Percentiles rank a stretch among this genome's conserved stretches.
phyloP scores from a whole-genome alignment of 2,888 invertebrate genomes.

The Callimorpha dominula region DNA sequence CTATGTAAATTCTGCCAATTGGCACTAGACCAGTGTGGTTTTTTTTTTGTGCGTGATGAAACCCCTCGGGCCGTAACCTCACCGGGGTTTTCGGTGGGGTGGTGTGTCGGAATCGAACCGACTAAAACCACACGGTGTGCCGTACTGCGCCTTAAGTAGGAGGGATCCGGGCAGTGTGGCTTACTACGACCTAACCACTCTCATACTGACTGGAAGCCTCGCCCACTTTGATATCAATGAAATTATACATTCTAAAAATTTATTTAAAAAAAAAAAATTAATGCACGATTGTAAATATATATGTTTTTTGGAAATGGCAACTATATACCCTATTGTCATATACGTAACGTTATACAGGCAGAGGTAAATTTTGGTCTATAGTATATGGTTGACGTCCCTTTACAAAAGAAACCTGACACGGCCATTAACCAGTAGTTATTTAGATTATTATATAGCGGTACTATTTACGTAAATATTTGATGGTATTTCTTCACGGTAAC shows the following conservation, averaged over 20 bases:
- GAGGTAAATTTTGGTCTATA: neutral
- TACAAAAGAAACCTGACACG: slow-evolving; percentile 9
- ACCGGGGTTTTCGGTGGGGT: too few species aligned
- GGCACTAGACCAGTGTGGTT: too few species aligned
- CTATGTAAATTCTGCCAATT: too few species aligned
- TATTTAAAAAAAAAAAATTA: neutral
- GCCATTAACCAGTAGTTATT: neutral
- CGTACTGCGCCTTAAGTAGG: too few species aligned
- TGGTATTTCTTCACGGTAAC: neutral
- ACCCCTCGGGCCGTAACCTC: too few species aligned
- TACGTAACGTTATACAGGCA: neutral
- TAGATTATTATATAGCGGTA: neutral
- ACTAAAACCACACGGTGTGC: too few species aligned
- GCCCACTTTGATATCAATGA: too few species aligned
- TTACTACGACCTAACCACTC: neutral
- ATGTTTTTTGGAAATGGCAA: neutral
- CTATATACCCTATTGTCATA: too few species aligned
- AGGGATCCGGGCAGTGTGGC: too few species aligned
- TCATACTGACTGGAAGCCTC: neutral
- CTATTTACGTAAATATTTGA: neutral
- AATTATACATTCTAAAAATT: too few species aligned
- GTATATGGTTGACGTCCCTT: slow-evolving; percentile 2
- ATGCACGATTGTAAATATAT: neutral
- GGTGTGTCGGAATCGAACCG: too few species aligned
- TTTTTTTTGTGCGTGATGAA: too few species aligned